These are phyloP conservation scores for Metellina segmentata DNA, from an alignment of 2,888 invertebrate genomes.

Conservation along the genomic window DNA sequence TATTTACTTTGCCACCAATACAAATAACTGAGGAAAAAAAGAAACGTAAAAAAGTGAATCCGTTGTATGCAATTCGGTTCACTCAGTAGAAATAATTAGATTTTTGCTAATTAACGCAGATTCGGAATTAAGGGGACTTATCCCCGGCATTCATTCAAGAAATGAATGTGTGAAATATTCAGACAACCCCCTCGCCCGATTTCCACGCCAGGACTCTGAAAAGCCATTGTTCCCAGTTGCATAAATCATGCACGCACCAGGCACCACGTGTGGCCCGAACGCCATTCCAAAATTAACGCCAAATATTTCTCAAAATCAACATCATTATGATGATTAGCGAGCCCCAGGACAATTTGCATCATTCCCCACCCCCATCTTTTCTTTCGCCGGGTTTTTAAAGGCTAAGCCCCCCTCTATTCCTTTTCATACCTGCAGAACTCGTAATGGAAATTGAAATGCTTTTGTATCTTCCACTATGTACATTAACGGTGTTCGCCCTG, in stretches of 20 bases:
- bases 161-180: slow-evolving; percentile 5
- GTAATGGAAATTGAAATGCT: slow-evolving; percentile 69
- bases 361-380: slow-evolving; percentile 1
- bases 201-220: neutral
- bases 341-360: slow-evolving; percentile 56
- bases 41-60: neutral
- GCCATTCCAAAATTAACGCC: slow-evolving; percentile 62
- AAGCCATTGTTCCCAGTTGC: slow-evolving; percentile 37
- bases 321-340: slow-evolving; percentile 73
- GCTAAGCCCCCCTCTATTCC: neutral
- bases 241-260: slow-evolving; percentile 57
- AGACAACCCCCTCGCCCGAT: slow-evolving; percentile 1
- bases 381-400: neutral
- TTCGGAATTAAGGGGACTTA: neutral
- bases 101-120: neutral
- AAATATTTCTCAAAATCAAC: slow-evolving; percentile 73
- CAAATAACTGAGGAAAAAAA: neutral
- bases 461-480: slow-evolving; percentile 34
- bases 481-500: slow-evolving; percentile 24
- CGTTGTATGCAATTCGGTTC: neutral
- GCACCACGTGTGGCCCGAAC: slow-evolving; percentile 18
- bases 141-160: neutral
- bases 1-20: neutral
- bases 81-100: neutral
- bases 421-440: slow-evolving; percentile 20